Evolutionary conservation across 2,888 invertebrate species (phyloP).

Genomic region (Andrena hattorfiana): DNA sequence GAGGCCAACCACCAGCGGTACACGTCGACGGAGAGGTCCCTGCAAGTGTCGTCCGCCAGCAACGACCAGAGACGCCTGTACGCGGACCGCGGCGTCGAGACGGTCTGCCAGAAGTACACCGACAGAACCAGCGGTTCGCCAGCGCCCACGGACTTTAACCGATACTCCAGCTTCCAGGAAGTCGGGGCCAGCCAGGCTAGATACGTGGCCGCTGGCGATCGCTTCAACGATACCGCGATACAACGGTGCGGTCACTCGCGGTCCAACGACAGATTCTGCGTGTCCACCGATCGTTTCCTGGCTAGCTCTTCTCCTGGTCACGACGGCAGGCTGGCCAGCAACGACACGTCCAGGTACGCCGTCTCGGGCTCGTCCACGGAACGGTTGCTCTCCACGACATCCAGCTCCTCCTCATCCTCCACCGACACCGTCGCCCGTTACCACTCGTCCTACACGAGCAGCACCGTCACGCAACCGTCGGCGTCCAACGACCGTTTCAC

Average conservation of each 20-base stretch:
- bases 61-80: slow-evolving; percentile 64
- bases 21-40: slow-evolving; percentile 77
- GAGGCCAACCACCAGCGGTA: slow-evolving; percentile 80
- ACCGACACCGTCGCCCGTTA: slow-evolving; percentile 75
- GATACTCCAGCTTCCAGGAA: slow-evolving; percentile 78
- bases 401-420: slow-evolving; percentile 79
- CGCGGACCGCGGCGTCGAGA: slow-evolving; percentile 75
- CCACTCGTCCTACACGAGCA: slow-evolving; percentile 67
- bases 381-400: slow-evolving; percentile 79
- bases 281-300: slow-evolving; percentile 76
- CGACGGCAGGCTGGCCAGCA: slow-evolving; percentile 59
- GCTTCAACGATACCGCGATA: slow-evolving; percentile 80
- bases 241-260: slow-evolving; percentile 77
- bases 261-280: slow-evolving; percentile 75
- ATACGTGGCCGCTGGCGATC: slow-evolving; percentile 74
- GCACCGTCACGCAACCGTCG: slow-evolving; percentile 73
- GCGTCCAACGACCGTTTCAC: slow-evolving; percentile 71
- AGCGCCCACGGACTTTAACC: slow-evolving; percentile 72
- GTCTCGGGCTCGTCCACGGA: slow-evolving; percentile 80
- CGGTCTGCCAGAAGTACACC: slow-evolving; percentile 78
- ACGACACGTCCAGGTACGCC: slow-evolving; percentile 65
- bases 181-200: slow-evolving; percentile 70
- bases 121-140: slow-evolving; percentile 79
- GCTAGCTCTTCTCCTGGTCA: slow-evolving; percentile 76
- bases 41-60: slow-evolving; percentile 52